Base-by-base conservation (phyloP, 2,888 invertebrate species). In the Sympetrum striolatum region DNA sequence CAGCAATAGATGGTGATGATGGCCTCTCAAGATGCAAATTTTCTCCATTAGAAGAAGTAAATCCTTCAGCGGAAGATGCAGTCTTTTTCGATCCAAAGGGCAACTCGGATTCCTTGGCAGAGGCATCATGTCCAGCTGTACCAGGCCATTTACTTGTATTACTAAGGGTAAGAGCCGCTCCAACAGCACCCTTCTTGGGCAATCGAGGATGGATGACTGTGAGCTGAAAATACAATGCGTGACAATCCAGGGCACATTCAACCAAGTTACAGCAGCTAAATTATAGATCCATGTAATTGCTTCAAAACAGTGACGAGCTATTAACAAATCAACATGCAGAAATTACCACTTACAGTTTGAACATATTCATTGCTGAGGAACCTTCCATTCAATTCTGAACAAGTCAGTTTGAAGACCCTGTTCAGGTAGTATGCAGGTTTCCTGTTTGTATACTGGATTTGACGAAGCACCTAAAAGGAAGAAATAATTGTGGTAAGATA, bases 291-390 rank as follows among this genome's bases (percentile, higher is more conserved):
- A 1, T 44, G 6, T 10, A 80, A 80, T 81, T 4, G 14, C 25
- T 31, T 22, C 4, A 5, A 8, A 39, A 22, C 8, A 14, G 31
- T 31, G 2, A 48, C 18, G 18, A 0, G 6, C 22, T 8, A 25
- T 22, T n/a, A 4, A 25, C 64, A 44, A 44, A 8, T 6, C 4
- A 48, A 64, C 35, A 90, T 90, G 0, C 35, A 31, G 25, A 90
- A 35, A n/a, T 18, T 22, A 91, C 82, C 81, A 94, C 94, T 94
- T 94, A 97, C 97, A 92, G 98, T 98, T 93, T 99, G 97, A 90
- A 98, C 97, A 93, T 99, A 98, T 94, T 99, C 98, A 94, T 99
- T 99, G 94, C 98, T 98, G 92, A 98, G 97, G 94, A 98, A 98
- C 90, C 98, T 95, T 4, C 98, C 98, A 94, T 97, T 98, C 91